Evolutionary conservation across 2,113 vertebrate species (phyloP).

Genomic region (Martes martes): DNA sequence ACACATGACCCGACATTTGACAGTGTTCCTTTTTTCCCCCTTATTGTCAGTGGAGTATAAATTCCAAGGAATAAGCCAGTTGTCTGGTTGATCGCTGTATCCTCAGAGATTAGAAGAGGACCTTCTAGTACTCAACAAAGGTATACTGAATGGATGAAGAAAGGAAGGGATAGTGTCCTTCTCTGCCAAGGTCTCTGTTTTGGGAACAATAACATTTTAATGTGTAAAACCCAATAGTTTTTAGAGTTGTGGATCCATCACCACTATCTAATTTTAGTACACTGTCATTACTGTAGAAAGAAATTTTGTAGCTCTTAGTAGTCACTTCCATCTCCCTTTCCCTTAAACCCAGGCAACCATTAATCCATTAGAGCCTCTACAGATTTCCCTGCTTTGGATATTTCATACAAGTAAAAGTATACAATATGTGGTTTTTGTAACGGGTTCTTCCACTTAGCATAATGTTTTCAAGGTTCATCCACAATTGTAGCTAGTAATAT

Average conservation of each 20-base stretch:
- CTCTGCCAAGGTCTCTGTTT: background rate
- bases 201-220: background rate
- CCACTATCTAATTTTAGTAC: background rate
- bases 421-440: background rate
- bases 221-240: background rate
- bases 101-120: constrained; percentile 7
- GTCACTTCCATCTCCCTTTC: background rate
- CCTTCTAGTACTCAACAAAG: background rate
- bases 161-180: background rate
- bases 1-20: background rate
- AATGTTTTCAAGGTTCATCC: background rate
- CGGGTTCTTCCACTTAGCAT: background rate
- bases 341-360: background rate
- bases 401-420: background rate
- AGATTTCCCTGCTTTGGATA: background rate
- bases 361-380: background rate
- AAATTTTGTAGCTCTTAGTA: background rate
- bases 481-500: background rate
- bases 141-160: background rate
- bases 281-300: background rate
- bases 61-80: background rate
- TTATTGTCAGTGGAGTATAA: background rate
- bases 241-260: background rate
- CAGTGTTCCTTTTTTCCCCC: background rate
- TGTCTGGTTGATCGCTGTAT: background rate